phyloP scores from a whole-genome alignment of 2,797 vertebrate species.

The Perodicticus potto region DNA sequence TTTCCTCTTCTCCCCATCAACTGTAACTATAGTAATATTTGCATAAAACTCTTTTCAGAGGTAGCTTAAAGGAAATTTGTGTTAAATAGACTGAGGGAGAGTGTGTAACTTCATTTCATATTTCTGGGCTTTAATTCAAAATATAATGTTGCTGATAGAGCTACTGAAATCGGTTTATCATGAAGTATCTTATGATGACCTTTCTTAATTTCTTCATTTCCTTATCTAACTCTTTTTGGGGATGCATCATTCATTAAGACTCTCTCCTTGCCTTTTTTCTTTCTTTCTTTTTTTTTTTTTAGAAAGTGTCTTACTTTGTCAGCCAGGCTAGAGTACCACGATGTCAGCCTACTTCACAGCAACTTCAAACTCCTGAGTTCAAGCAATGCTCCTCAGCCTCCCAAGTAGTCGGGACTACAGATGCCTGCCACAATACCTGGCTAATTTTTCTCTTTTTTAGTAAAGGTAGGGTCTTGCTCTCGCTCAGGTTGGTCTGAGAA shows the following conservation, averaged over 20 bases:
- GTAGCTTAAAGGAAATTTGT: not conserved
- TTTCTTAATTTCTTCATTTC: not conserved
- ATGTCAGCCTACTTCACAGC: too few species aligned
- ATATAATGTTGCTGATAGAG: not conserved
- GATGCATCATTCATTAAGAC: not conserved
- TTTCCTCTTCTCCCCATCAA: not conserved
- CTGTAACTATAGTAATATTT: not conserved
- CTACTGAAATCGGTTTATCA: not conserved
- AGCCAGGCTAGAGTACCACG: too few species aligned
- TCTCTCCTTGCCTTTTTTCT: not conserved
- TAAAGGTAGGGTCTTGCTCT: too few species aligned
- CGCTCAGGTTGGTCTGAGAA: too few species aligned
- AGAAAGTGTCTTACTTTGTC: too few species aligned
- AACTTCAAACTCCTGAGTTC: too few species aligned
- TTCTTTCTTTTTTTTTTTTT: too few species aligned
- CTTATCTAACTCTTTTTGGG: not conserved
- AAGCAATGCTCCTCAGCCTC: too few species aligned
- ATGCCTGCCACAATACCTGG: too few species aligned
- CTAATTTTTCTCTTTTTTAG: too few species aligned
- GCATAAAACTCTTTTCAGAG: not conserved
- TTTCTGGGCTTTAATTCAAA: conserved; percentile 14
- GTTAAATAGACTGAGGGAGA: not conserved
- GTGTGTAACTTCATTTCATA: not conserved
- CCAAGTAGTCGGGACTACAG: too few species aligned
- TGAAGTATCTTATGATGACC: not conserved